Conservation (phyloP, 2,888 invertebrate species). For the Eueremaeus valkanovi region DNA sequence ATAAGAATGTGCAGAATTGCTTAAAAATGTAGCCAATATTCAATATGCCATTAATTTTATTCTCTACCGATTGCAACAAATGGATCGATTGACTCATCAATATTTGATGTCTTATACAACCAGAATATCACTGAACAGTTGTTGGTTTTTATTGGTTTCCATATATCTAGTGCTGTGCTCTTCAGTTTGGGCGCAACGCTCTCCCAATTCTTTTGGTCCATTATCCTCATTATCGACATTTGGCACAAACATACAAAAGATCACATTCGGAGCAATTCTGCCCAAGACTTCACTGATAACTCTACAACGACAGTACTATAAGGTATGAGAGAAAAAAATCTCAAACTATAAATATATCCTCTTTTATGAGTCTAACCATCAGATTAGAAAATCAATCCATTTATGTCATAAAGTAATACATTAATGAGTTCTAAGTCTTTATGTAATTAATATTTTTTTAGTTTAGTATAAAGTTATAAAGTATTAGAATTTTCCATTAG, state of each 20-base stretch:
- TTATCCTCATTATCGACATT: background rate
- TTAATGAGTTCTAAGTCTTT: background rate
- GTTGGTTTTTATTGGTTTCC: background rate
- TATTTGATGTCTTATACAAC: background rate
- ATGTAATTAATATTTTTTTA: conserved; percentile 21
- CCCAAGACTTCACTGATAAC: conserved; percentile 46
- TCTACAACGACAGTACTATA: conserved; percentile 43
- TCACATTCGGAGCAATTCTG: conserved; percentile 46
- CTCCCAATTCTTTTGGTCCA: background rate
- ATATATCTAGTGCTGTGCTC: background rate
- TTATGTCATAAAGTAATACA: background rate
- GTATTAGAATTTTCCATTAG: no score
- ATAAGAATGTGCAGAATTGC: no score
- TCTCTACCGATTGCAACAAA: background rate
- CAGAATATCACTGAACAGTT: background rate
- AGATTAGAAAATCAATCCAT: background rate
- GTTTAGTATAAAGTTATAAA: no score
- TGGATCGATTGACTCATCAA: background rate
- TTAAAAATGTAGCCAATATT: no score
- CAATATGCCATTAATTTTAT: background rate
- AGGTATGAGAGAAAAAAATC: conserved; percentile 35
- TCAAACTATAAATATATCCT: no score
- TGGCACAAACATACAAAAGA: conserved; percentile 37
- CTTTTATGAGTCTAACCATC: background rate
- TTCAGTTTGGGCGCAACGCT: background rate